Conservation (phyloP, 2,888 invertebrate genomes). For the Choreutis nemorana region DNA sequence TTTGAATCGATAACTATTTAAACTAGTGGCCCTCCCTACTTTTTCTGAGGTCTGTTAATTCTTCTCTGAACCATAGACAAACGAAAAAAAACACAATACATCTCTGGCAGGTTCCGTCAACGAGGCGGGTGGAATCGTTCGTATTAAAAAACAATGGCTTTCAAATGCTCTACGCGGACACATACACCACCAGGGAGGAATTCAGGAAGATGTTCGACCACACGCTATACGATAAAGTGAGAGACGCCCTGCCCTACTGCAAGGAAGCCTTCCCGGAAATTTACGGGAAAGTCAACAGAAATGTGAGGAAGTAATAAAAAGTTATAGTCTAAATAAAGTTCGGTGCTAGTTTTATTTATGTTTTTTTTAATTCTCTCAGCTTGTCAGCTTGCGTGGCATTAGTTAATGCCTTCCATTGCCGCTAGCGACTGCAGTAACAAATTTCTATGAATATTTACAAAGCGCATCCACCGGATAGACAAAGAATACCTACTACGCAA, state of each 20-base stretch:
- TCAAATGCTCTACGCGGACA: conserved; percentile 88
- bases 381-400: too few species aligned
- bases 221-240: conserved; percentile 72
- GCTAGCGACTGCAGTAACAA: too few species aligned
- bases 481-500: too few species aligned
- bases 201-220: conserved; percentile 85
- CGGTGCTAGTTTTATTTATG: too few species aligned
- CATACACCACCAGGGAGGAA: conserved; percentile 76
- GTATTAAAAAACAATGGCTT: conserved; percentile 74
- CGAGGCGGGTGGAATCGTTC: conserved; percentile 73
- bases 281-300: conserved; percentile 75
- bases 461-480: too few species aligned
- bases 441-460: too few species aligned
- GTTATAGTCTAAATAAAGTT: background rate
- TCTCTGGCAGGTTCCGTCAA: conserved; percentile 55
- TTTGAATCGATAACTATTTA: background rate
- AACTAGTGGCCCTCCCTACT: too few species aligned
- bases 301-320: conserved; percentile 47
- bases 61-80: background rate
- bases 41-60: background rate
- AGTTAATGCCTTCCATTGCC: too few species aligned
- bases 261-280: conserved; percentile 80
- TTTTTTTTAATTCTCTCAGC: too few species aligned
- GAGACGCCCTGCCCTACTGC: conserved; percentile 65
- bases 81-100: background rate